phyloP scores from a whole-genome alignment of 1,140 invertebrate genomes.

The Drosophila miranda region DNA sequence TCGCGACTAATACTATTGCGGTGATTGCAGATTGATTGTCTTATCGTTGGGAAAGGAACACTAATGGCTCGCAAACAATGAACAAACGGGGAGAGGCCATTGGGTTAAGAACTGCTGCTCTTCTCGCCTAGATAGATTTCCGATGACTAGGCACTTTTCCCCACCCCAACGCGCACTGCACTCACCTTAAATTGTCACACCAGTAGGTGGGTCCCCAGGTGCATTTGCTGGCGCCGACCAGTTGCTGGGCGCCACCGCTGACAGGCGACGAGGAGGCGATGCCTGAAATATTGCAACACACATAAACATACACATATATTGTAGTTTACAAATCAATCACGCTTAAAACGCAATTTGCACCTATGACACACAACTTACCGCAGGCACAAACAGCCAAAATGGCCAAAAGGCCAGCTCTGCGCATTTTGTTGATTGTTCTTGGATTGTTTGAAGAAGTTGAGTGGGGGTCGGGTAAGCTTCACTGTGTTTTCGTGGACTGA shows the following conservation, averaged over 20 bases:
- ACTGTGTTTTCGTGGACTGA: too few species aligned
- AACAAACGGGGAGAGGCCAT: neutral
- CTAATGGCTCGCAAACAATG: slow-evolving; percentile 40
- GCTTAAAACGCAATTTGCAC: slow-evolving; percentile 26
- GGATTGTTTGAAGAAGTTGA: neutral
- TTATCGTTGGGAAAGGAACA: slow-evolving; percentile 35
- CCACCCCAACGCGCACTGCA: slow-evolving; percentile 72
- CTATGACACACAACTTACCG: slow-evolving; percentile 61
- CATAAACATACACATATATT: slow-evolving; percentile 10
- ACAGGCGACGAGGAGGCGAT: slow-evolving; percentile 56
- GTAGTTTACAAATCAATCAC: slow-evolving; percentile 12
- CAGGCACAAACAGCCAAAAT: slow-evolving; percentile 62
- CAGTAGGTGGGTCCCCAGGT: slow-evolving; percentile 92
- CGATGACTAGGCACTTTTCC: slow-evolving; percentile 47
- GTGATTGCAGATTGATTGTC: slow-evolving; percentile 17
- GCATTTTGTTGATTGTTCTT: slow-evolving; percentile 38
- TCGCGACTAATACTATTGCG: too few species aligned
- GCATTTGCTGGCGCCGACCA: slow-evolving; percentile 87
- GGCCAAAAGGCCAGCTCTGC: slow-evolving; percentile 69
- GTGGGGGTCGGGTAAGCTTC: neutral
- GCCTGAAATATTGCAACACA: slow-evolving; percentile 42
- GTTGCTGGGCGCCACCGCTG: slow-evolving; percentile 59
- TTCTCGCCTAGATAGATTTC: slow-evolving; percentile 9
- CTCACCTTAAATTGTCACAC: slow-evolving; percentile 89
- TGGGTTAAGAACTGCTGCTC: slow-evolving; percentile 8